These are phyloP conservation scores for Drosophila nr. perissopoda DNA, from an alignment of 2,888 invertebrate genomes.

Conservation along the genomic window DNA sequence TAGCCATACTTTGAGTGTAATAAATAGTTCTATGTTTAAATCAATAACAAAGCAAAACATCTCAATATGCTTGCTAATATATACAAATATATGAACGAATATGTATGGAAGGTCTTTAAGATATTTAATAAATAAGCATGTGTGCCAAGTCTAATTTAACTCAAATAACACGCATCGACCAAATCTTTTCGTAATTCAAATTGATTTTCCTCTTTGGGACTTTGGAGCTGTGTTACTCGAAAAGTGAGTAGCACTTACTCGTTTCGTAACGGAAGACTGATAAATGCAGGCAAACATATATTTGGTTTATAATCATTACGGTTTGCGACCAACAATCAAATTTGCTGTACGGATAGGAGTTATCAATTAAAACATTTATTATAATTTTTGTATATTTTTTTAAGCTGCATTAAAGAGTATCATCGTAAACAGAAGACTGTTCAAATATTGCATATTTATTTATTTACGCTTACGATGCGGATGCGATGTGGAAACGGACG, in stretches of 20 bases:
- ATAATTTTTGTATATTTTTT: slow-evolving; percentile 34
- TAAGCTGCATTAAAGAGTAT: slow-evolving; percentile 44
- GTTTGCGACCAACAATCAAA: slow-evolving; percentile 4
- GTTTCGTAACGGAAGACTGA: slow-evolving; percentile 3
- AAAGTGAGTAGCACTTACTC: background rate
- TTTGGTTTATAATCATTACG: slow-evolving; percentile 1
- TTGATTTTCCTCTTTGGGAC: slow-evolving; percentile 9
- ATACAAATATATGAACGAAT: slow-evolving; percentile 28
- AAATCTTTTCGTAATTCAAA: slow-evolving; percentile 26
- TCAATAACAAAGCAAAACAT: slow-evolving; percentile 5
- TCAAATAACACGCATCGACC: slow-evolving; percentile 37
- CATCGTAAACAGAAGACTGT: slow-evolving; percentile 34
- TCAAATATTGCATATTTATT: slow-evolving; percentile 20
- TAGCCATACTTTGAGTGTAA: slow-evolving; percentile 16
- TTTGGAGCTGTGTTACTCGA: background rate
- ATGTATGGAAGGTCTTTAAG: slow-evolving; percentile 42
- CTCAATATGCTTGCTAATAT: slow-evolving; percentile 30
- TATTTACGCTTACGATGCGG: slow-evolving; percentile 64
- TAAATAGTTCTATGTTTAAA: slow-evolving; percentile 21
- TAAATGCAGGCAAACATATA: background rate
- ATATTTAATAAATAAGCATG: slow-evolving; percentile 58
- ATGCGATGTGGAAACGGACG: slow-evolving; percentile 64
- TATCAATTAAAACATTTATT: slow-evolving; percentile 7
- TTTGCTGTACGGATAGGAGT: background rate
- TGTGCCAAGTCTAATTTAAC: slow-evolving; percentile 53